phyloP scores from a whole-genome alignment of 2,797 vertebrate genomes.

The Morus bassanus region DNA sequence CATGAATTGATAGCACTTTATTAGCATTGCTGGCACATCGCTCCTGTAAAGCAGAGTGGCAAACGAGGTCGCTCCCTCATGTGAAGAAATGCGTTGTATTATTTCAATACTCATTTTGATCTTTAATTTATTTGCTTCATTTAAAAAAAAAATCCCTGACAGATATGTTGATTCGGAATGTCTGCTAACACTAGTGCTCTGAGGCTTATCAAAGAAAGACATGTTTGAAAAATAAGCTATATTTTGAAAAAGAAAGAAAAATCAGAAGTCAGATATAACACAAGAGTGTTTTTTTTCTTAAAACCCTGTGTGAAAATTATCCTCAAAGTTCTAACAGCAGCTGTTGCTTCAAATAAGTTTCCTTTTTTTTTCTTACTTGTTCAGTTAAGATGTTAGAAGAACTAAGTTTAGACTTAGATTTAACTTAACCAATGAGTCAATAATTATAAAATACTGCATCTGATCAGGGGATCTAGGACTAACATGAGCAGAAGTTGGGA shows the following conservation, averaged over 20 bases:
- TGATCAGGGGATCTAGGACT: not conserved
- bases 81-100: constrained; percentile 27
- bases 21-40: constrained; percentile 37
- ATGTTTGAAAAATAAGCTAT: not conserved
- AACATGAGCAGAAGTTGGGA: not conserved
- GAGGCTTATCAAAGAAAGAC: constrained; percentile 32
- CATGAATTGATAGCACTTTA: constrained; percentile 17
- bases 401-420: not conserved
- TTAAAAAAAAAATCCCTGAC: not conserved
- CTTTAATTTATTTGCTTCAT: constrained; percentile 59
- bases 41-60: constrained; percentile 25
- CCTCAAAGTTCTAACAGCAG: not conserved
- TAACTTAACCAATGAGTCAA: not conserved
- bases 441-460: not conserved
- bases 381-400: not conserved
- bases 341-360: not conserved
- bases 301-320: not conserved
- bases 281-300: not conserved
- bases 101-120: constrained; percentile 50
- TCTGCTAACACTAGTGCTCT: not conserved
- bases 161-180: not conserved
- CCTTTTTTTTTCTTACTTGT: not conserved
- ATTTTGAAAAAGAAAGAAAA: constrained; percentile 22
- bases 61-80: constrained; percentile 33
- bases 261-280: not conserved